Percentiles rank a stretch among this genome's conserved stretches.
Conservation (phyloP, 2,113 vertebrate species). For the Tychaedon coryphoeus region DNA sequence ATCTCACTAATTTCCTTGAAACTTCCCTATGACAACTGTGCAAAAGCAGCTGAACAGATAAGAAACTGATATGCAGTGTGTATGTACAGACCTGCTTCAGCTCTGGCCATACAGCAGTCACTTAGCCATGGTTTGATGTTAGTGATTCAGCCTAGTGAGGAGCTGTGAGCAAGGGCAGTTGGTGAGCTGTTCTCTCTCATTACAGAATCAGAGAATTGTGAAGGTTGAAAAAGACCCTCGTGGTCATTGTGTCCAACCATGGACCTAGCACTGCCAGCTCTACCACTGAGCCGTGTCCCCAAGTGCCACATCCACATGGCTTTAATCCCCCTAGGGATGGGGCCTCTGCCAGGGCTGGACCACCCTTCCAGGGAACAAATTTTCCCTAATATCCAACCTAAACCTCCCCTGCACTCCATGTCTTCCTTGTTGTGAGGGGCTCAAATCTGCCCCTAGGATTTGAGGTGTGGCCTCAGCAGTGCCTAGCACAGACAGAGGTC, state of each 20-base stretch:
- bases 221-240: not conserved
- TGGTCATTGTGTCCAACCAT: not conserved
- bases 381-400: not conserved
- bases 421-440: fast-evolving
- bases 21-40: not conserved
- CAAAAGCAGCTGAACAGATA: not conserved
- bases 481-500: not conserved
- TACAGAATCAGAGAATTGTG: not conserved
- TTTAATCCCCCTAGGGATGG: not conserved
- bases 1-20: not conserved
- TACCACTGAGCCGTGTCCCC: not conserved
- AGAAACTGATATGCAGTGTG: not conserved
- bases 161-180: not conserved
- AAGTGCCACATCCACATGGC: not conserved
- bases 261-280: not conserved
- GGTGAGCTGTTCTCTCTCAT: not conserved
- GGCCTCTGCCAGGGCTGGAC: not conserved
- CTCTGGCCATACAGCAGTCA: not conserved
- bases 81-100: not conserved
- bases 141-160: not conserved
- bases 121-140: fast-evolving
- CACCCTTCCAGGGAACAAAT: not conserved
- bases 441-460: not conserved
- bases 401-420: not conserved
- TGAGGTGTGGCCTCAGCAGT: not conserved